These are phyloP conservation scores for Cynoglossus semilaevis DNA, from an alignment of 2,113 vertebrate genomes.

Conservation along the genomic window DNA sequence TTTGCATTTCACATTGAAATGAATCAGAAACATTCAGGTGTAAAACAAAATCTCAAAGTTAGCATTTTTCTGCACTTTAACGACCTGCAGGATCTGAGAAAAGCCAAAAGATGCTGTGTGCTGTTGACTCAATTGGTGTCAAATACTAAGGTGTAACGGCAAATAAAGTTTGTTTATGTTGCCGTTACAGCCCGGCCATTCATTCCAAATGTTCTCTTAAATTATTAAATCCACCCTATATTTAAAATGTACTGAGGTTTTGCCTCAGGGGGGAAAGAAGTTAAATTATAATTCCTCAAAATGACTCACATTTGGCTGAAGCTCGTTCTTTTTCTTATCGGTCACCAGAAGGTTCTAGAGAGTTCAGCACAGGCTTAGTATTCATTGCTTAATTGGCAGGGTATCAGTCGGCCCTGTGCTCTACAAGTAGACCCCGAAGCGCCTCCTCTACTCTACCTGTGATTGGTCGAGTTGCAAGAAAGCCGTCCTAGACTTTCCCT, in stretches of 20 bases:
- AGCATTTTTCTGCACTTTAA: no score
- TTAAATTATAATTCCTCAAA: constrained; percentile 30
- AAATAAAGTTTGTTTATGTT: constrained; percentile 40
- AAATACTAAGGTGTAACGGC: constrained; percentile 25
- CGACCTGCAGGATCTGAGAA: no score
- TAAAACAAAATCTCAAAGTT: no score
- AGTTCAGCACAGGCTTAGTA: constrained; percentile 35
- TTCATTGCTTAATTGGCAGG: constrained; percentile 54
- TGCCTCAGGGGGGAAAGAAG: constrained; percentile 10
- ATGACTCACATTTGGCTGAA: constrained; percentile 16
- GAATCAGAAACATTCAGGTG: constrained; percentile 21
- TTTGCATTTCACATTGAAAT: constrained; percentile 28
- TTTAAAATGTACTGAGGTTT: constrained; percentile 25
- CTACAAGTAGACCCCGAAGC: constrained; percentile 61
- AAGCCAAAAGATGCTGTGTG: no score
- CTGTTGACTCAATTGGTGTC: constrained; percentile 25
- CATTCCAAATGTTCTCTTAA: constrained; percentile 19
- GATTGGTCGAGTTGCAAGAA: constrained; percentile 43
- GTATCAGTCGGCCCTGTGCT: constrained; percentile 56
- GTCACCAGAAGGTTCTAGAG: constrained; percentile 22
- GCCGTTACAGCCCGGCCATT: constrained; percentile 22
- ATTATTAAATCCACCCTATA: constrained; percentile 16
- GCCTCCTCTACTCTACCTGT: constrained; percentile 19
- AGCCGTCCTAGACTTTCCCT: constrained; percentile 50
- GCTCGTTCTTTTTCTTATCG: constrained; percentile 26